phyloP scores from a whole-genome alignment of 2,888 invertebrate species.

The Acanthosepion esculentum region DNA sequence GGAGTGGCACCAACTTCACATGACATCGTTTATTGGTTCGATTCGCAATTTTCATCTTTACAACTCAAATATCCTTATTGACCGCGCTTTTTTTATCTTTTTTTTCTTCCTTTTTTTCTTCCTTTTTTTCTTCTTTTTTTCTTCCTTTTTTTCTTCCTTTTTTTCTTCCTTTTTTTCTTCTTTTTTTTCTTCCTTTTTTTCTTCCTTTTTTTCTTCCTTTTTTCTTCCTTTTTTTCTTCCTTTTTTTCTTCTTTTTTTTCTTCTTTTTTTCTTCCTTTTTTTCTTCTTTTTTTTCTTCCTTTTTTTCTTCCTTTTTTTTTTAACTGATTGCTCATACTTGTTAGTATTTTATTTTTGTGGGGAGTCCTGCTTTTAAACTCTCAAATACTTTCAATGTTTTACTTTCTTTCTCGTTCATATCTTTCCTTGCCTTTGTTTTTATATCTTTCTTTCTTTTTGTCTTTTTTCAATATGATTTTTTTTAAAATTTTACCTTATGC shows the following conservation, averaged over 20 bases:
- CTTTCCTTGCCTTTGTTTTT: no score
- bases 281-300: not conserved
- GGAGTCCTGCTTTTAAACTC: no score
- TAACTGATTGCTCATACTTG: no score
- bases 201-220: no score
- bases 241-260: not conserved
- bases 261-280: not conserved
- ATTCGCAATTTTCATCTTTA: conserved; percentile 2
- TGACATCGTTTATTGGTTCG: not conserved
- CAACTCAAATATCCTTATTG: not conserved
- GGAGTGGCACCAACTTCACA: not conserved
- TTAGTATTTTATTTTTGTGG: no score
- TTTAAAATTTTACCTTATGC: no score
- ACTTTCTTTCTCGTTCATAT: no score
- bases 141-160: not conserved
- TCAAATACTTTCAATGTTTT: no score
- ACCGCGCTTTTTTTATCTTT: not conserved
- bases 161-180: not conserved
- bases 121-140: no score
- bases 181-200: not conserved
- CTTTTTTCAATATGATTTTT: no score
- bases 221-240: not conserved
- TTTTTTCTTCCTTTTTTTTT: not conserved
- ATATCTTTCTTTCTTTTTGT: no score
- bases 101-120: not conserved